Evolutionary conservation across 1,140 invertebrate species (phyloP).

Genomic region (Drosophila navojoa): DNA sequence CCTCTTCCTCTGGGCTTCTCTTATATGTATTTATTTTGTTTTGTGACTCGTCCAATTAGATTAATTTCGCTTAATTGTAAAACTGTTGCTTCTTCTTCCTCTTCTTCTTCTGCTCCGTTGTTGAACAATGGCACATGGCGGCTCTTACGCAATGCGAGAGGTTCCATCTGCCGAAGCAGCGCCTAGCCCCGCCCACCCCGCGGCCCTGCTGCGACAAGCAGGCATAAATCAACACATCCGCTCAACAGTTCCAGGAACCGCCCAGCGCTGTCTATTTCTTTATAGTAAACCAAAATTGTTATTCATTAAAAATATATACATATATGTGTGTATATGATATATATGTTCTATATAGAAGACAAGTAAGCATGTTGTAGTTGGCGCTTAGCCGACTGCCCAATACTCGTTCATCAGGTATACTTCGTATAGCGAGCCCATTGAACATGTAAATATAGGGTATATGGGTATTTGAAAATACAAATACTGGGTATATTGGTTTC

Average conservation of each 20-base stretch:
- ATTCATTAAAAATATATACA: constrained; percentile 45
- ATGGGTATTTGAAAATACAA: too few relatives aligned
- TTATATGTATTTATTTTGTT: neutral
- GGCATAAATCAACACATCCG: constrained; percentile 79
- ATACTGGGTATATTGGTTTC: too few relatives aligned
- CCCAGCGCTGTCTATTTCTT: constrained; percentile 66
- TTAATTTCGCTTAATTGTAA: constrained; percentile 66
- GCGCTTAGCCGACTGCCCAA: too few relatives aligned
- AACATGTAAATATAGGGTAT: too few relatives aligned
- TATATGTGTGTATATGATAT: too few relatives aligned
- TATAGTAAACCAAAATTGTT: constrained; percentile 65
- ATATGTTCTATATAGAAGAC: constrained; percentile 5
- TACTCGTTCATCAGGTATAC: too few relatives aligned
- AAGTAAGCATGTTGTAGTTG: neutral
- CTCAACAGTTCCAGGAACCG: constrained; percentile 75
- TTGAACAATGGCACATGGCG: constrained; percentile 43
- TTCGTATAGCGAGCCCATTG: too few relatives aligned
- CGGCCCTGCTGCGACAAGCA: neutral
- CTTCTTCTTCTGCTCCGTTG: neutral
- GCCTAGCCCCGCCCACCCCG: neutral
- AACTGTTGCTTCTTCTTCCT: constrained; percentile 7
- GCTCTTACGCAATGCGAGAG: constrained; percentile 59
- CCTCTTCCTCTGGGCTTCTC: neutral
- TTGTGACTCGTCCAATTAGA: constrained; percentile 29
- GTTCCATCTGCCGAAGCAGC: neutral